A percentile compares a stretch with the other conserved stretches of the same genome.
These are phyloP conservation scores for Loris lydekkerianus DNA, from an alignment of 2,797 vertebrate species.

Conservation along the genomic window DNA sequence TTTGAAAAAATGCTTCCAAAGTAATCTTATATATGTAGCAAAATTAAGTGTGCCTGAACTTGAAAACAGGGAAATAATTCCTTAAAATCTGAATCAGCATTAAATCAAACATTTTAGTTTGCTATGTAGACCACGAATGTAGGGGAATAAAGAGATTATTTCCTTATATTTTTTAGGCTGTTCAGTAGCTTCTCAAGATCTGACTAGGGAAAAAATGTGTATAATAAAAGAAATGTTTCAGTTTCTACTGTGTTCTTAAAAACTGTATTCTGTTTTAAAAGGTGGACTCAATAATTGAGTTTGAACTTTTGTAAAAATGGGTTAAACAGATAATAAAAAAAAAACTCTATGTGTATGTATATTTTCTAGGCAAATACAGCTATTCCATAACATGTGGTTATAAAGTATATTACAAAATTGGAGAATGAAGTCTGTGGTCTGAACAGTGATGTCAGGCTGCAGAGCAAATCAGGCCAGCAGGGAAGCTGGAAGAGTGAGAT, in stretches of 20 bases:
- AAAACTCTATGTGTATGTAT: background rate
- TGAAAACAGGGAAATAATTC: background rate
- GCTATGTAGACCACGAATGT: background rate
- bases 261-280: constrained; percentile 36
- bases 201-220: background rate
- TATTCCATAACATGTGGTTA: background rate
- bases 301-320: background rate
- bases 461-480: background rate
- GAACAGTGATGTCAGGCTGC: background rate
- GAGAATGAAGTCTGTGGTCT: background rate
- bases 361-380: background rate
- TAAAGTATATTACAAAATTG: background rate
- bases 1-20: background rate
- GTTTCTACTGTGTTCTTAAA: constrained; percentile 31
- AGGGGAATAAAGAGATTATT: background rate
- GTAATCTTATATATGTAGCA: background rate
- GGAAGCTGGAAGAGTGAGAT: background rate
- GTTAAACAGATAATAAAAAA: background rate
- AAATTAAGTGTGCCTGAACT: background rate
- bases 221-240: background rate
- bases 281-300: background rate
- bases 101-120: constrained; percentile 36
- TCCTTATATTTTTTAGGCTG: background rate
- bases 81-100: constrained; percentile 8
- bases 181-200: constrained; percentile 12